These are phyloP conservation scores for Adineta ricciae DNA, from an alignment of 2,888 invertebrate species.

Conservation along the genomic window DNA sequence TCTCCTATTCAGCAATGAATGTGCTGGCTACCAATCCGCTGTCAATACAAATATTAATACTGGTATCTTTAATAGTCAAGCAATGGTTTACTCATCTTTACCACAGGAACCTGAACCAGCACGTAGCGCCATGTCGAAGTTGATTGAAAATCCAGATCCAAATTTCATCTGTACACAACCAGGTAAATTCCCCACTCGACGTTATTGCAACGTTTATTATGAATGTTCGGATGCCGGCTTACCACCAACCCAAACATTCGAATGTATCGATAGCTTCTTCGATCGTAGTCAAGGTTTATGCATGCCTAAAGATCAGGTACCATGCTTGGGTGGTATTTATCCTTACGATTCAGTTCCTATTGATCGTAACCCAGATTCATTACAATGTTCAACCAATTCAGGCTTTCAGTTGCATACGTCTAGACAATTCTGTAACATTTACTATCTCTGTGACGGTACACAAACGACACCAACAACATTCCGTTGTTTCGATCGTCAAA, in stretches of 20 bases:
- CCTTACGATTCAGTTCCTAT: constrained; percentile 27
- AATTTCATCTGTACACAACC: constrained; percentile 21
- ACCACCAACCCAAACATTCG: not conserved
- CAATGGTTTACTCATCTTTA: not conserved
- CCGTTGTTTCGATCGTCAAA: constrained; percentile 29
- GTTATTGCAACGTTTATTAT: constrained; percentile 34
- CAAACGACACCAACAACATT: constrained; percentile 21
- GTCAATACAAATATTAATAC: not conserved
- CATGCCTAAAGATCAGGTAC: constrained; percentile 1
- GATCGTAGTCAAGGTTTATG: constrained; percentile 22
- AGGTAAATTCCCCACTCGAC: constrained; percentile 6
- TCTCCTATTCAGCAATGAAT: constrained; percentile 23
- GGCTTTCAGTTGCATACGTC: constrained; percentile 29
- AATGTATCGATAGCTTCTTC: constrained; percentile 29
- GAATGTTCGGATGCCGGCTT: constrained; percentile 21
- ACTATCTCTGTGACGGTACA: constrained; percentile 30
- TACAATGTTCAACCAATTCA: constrained; percentile 23
- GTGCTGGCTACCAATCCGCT: constrained; percentile 5
- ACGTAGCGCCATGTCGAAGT: not conserved
- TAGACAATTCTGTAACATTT: constrained; percentile 31
- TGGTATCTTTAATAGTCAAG: not conserved
- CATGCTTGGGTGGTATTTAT: constrained; percentile 22
- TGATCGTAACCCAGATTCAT: constrained; percentile 19
- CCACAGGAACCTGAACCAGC: not conserved
- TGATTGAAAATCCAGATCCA: constrained; percentile 25